phyloP scores from a whole-genome alignment of 30 jellyfish, hydroid and myxozoan genomes.

The Phacellophora camtschatica region DNA sequence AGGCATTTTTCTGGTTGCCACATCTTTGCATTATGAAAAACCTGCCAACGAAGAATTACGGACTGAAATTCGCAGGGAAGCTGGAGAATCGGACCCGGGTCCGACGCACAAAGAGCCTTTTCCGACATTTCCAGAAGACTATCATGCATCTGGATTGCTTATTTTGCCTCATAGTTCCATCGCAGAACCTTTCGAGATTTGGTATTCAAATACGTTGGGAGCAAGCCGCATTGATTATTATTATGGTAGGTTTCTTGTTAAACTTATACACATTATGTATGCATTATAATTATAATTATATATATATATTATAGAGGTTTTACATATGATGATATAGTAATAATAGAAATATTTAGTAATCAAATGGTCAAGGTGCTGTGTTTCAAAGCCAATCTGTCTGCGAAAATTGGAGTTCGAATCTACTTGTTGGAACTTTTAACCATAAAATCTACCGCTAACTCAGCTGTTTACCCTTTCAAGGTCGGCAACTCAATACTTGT shows the following conservation, averaged over 20 bases:
- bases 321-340: no score
- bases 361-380: no score
- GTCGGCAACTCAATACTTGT: no score
- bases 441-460: no score
- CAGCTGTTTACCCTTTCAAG: no score
- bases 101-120: constrained; percentile 9
- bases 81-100: background rate
- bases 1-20: constrained; percentile 45
- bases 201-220: constrained; percentile 81
- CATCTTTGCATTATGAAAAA: constrained; percentile 23
- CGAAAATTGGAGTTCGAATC: no score
- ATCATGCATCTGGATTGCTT: constrained; percentile 90
- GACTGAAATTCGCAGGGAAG: background rate
- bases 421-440: no score
- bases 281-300: no score
- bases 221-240: constrained; percentile 92
- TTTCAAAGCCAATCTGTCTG: no score
- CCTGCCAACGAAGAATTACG: background rate
- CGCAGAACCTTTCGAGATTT: constrained; percentile 98
- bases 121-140: constrained; percentile 86
- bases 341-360: no score
- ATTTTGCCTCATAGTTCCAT: constrained; percentile 92
- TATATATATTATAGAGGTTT: no score
- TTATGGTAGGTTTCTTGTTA: constrained; percentile 89
- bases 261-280: no score